Evolutionary conservation across 2,888 invertebrate species (phyloP), one percentile per base, ranked within the genome.

Genomic region (Idaea straminata): DNA sequence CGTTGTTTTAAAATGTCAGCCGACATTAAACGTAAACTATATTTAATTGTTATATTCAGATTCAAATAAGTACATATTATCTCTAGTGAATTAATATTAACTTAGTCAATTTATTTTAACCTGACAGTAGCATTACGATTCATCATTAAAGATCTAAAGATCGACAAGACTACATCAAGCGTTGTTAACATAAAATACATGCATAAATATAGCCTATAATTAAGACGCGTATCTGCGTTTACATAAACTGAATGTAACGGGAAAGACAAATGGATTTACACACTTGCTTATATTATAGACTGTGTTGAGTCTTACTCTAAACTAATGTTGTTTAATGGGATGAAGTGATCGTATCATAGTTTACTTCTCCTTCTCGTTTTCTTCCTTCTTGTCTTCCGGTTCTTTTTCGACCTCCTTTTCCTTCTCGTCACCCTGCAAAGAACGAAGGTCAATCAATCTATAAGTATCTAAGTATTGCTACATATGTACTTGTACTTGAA

Each of bases 371-470:
- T 85, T 85, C 63, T 83, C 82, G 58, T 71, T 74, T 57, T 81
- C 78, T 80, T 96, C 95, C 82, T 95, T 95, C 83, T 96, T 96
- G 74, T 95, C 95, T 73, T 95, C 95, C 64, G 94, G 95, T 78
- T 96, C 96, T 85, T 96, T 91, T 70, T 90, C 90, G 57, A 83
- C 67, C 67, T 90, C 90, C 76, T 95, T 96, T 77, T 96, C 96
- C 83, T 96, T 96, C 81, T 96, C 96, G 78, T 96, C 96, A 76
- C 95, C 95, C 95, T 96, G 91, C n/a, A 93, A 92, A 36, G 67
- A 64, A 64, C 25, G 3, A 68, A 64, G 59, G 69, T 35, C 59
- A 60, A 60, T 60, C 61, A 60, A 66, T 59, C 2, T 25, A 25
- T 25, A 25, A 25, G 25, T 25, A 25, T 25, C 25, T 25, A 25